A percentile compares a stretch with the other conserved stretches of the same genome.
These are phyloP conservation scores for Limnephilus lunatus DNA, from an alignment of 2,888 invertebrate genomes.

Conservation along the genomic window DNA sequence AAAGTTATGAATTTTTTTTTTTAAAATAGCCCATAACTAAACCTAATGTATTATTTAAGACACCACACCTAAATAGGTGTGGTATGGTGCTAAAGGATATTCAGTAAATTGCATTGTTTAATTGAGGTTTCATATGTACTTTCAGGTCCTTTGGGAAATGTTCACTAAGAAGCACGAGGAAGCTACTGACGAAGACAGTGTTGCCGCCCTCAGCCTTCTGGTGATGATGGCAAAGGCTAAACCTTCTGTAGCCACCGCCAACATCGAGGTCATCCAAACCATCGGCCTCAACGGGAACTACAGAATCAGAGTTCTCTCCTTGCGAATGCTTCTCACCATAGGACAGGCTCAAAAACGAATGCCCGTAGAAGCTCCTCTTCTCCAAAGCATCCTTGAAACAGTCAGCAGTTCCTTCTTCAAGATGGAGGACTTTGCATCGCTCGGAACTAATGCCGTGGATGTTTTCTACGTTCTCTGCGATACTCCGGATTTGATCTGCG, in stretches of 20 bases:
- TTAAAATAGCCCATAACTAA: no score
- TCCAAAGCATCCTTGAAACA: constrained; percentile 71
- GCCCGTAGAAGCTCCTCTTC: constrained; percentile 72
- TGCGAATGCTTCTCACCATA: constrained; percentile 72
- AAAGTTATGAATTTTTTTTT: no score
- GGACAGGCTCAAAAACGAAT: constrained; percentile 71
- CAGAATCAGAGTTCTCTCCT: constrained; percentile 71
- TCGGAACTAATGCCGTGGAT: constrained; percentile 77
- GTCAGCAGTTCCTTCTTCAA: constrained; percentile 75
- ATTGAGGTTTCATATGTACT: not conserved
- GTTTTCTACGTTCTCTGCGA: constrained; percentile 79
- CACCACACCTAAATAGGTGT: no score
- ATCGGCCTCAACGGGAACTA: constrained; percentile 82
- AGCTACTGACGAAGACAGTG: constrained; percentile 83
- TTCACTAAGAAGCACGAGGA: constrained; percentile 86
- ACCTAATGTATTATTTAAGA: no score
- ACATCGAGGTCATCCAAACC: constrained; percentile 84
- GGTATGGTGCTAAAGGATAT: no score
- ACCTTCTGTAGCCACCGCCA: constrained; percentile 80
- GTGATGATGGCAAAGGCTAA: constrained; percentile 84
- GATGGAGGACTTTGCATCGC: constrained; percentile 74
- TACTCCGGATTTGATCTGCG: constrained; percentile 76
- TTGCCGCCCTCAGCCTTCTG: constrained; percentile 85
- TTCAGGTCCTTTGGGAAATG: constrained; percentile 90
- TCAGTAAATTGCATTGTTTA: no score